phyloP scores from a whole-genome alignment of 2,113 vertebrate genomes.

The Sylvilagus bachmani region DNA sequence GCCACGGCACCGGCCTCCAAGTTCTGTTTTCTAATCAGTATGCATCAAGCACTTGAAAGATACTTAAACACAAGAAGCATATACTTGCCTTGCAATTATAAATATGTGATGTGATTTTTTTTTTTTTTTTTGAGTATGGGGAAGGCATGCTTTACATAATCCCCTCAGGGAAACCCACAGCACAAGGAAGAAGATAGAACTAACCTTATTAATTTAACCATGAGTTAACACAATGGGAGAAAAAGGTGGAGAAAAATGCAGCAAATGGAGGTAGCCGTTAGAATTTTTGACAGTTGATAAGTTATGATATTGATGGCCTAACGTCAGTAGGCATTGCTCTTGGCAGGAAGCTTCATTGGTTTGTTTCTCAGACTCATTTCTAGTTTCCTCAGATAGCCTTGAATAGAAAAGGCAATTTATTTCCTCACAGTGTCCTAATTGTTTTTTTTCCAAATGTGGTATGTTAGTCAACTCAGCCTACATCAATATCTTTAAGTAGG shows the following conservation, averaged over 20 bases:
- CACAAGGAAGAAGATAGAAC: neutral
- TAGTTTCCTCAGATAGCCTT: neutral
- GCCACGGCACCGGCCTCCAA: too few relatives aligned
- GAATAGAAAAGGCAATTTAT: neutral
- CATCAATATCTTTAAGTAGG: neutral
- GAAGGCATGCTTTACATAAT: neutral
- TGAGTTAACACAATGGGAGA: neutral
- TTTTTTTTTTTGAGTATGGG: neutral
- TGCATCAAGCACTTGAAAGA: neutral
- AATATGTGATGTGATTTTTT: neutral
- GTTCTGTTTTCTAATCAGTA: too few relatives aligned
- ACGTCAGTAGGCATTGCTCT: neutral
- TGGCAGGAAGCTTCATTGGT: neutral
- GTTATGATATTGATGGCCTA: neutral
- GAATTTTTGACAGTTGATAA: neutral
- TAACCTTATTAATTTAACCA: neutral
- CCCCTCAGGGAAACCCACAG: neutral
- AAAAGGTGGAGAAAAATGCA: neutral
- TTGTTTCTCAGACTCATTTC: neutral
- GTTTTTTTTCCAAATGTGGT: neutral
- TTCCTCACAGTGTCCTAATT: neutral
- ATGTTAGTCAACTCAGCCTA: neutral
- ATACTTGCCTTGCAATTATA: neutral
- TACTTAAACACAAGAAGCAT: neutral
- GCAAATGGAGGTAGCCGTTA: neutral